Conservation (phyloP, 2,797 vertebrate species). For the Poliocrania exsul region DNA sequence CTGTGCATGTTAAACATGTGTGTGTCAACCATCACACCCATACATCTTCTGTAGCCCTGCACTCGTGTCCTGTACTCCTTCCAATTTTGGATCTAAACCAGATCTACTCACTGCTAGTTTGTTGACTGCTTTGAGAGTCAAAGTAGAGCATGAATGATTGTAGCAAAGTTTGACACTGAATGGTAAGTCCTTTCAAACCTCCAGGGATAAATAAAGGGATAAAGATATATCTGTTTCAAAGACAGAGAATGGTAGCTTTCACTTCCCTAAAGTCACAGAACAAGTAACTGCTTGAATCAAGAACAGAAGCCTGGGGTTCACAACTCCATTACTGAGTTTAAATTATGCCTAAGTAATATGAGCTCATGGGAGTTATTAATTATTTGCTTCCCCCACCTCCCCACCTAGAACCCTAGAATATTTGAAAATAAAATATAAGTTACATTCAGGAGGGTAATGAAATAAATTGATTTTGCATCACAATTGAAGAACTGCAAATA, state of each 20-base stretch:
- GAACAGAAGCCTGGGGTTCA: not conserved
- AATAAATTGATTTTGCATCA: not conserved
- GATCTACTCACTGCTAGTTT: not conserved
- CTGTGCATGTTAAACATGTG: not conserved
- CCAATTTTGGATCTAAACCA: not conserved
- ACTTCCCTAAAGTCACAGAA: not conserved
- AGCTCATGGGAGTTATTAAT: not conserved
- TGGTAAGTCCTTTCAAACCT: not conserved
- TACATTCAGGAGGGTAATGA: not conserved
- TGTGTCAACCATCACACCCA: not conserved
- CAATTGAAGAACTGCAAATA: not conserved
- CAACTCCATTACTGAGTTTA: not conserved
- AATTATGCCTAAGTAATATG: not conserved
- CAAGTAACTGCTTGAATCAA: not conserved
- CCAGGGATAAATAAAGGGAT: not conserved
- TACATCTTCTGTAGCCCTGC: not conserved
- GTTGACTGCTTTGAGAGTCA: not conserved
- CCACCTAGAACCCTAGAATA: not conserved
- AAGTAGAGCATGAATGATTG: not conserved
- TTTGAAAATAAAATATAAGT: constrained; percentile 2
- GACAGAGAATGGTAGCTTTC: not conserved
- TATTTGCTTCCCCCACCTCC: not conserved
- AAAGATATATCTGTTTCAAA: not conserved
- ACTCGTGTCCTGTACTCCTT: not conserved
- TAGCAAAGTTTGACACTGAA: not conserved